Conservation (phyloP, 1,140 invertebrate species). For the Camponotus pennsylvanicus region DNA sequence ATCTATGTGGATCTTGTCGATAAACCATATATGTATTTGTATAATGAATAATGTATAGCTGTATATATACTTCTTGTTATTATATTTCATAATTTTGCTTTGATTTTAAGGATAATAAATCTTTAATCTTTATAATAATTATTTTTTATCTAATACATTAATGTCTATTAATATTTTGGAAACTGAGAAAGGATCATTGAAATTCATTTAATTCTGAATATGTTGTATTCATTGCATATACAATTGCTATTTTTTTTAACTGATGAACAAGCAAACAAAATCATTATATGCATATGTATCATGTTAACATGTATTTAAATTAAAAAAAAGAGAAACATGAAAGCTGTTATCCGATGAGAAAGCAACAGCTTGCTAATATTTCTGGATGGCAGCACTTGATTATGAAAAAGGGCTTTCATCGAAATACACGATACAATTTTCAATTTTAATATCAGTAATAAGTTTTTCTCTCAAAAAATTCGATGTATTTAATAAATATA, state of each 20-base stretch:
- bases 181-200: neutral
- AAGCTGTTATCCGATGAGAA: constrained; percentile 1
- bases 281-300: neutral
- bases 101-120: constrained; percentile 29
- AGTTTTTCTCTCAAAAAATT: neutral
- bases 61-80: constrained; percentile 36
- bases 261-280: neutral
- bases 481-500: too few species aligned
- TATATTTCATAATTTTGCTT: neutral
- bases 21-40: constrained; percentile 36
- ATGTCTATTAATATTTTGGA: neutral
- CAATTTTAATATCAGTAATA: neutral
- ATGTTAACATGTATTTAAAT: neutral
- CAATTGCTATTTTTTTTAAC: neutral
- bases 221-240: neutral
- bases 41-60: constrained; percentile 17
- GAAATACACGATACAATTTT: neutral
- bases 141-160: constrained; percentile 5
- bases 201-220: neutral
- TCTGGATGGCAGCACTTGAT: constrained; percentile 31
- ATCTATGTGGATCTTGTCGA: constrained; percentile 28
- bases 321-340: too few species aligned
- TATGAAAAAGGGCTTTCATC: neutral
- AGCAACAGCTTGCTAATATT: neutral
- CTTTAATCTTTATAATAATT: constrained; percentile 37